A percentile compares a stretch with the other conserved stretches of the same genome.
Evolutionary conservation across 2,888 invertebrate species (phyloP).

Genomic region (Caenorhabditis japonica): DNA sequence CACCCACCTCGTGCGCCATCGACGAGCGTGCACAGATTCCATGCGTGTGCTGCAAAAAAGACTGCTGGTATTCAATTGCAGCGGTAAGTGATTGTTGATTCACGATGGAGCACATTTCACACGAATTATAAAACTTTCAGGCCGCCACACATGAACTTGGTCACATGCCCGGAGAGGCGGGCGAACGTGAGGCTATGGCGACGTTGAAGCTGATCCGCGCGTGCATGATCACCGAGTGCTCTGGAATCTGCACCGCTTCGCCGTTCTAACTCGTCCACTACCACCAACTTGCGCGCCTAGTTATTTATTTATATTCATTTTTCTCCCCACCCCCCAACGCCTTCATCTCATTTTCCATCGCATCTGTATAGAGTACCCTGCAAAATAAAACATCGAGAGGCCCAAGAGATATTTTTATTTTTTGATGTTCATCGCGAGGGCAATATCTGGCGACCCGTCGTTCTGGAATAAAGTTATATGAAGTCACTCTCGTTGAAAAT

Average conservation of each 20-base stretch:
- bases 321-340: background rate
- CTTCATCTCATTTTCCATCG: slow-evolving; percentile 2
- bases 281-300: slow-evolving; percentile 2
- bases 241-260: slow-evolving; percentile 57
- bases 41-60: slow-evolving; percentile 76
- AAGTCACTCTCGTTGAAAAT: slow-evolving; percentile 36
- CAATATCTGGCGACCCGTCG: slow-evolving; percentile 38
- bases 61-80: slow-evolving; percentile 75
- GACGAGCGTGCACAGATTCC: slow-evolving; percentile 66
- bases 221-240: slow-evolving; percentile 75
- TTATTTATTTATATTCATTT: slow-evolving; percentile 19
- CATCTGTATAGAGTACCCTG: slow-evolving; percentile 13
- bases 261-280: slow-evolving; percentile 30
- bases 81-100: slow-evolving; percentile 54
- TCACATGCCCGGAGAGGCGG: slow-evolving; percentile 76
- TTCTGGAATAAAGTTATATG: slow-evolving; percentile 43
- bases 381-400: slow-evolving; percentile 12
- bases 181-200: slow-evolving; percentile 75
- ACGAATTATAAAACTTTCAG: slow-evolving; percentile 42
- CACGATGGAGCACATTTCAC: background rate
- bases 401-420: slow-evolving; percentile 5
- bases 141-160: slow-evolving; percentile 76
- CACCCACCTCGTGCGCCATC: slow-evolving; percentile 50
- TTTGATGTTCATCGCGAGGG: slow-evolving; percentile 23
- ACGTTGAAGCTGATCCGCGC: slow-evolving; percentile 73